Conservation (phyloP, 2,888 invertebrate genomes). For the Torymus texanus region DNA sequence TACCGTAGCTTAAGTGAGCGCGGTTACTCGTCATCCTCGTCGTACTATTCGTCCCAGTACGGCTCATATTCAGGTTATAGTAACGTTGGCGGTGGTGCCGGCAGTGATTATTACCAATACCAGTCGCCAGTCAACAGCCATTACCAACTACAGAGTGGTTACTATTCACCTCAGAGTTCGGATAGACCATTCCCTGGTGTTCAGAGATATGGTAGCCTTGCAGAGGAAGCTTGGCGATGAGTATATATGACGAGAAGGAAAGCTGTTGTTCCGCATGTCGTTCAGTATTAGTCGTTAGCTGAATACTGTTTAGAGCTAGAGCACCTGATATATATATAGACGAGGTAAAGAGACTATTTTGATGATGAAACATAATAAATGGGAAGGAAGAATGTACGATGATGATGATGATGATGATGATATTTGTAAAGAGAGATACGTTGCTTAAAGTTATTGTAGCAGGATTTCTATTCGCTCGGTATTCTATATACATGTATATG, state of each 20-base stretch:
- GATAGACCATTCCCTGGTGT: conserved; percentile 70
- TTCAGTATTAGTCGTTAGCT: background rate
- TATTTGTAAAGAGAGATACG: conserved; percentile 37
- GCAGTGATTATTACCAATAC: conserved; percentile 67
- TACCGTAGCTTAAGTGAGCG: conserved; percentile 73
- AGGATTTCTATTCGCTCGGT: conserved; percentile 21
- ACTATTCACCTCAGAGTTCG: conserved; percentile 72
- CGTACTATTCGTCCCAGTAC: conserved; percentile 67
- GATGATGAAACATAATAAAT: conserved; percentile 31
- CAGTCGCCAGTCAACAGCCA: conserved; percentile 63
- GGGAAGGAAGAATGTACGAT: background rate
- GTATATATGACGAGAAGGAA: conserved; percentile 25
- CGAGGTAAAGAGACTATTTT: conserved; percentile 28
- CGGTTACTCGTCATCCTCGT: conserved; percentile 70
- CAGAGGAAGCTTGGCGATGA: conserved; percentile 69
- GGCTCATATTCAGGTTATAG: conserved; percentile 72
- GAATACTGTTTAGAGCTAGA: background rate
- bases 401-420: background rate
- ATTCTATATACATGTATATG: background rate
- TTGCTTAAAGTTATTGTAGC: conserved; percentile 8
- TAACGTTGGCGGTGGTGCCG: conserved; percentile 61
- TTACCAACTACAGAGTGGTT: conserved; percentile 70
- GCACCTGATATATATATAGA: background rate
- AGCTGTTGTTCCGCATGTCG: background rate
- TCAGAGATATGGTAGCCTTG: conserved; percentile 72